These are phyloP conservation scores for Platichthys flesus DNA, from an alignment of 2,113 vertebrate species.

Conservation along the genomic window DNA sequence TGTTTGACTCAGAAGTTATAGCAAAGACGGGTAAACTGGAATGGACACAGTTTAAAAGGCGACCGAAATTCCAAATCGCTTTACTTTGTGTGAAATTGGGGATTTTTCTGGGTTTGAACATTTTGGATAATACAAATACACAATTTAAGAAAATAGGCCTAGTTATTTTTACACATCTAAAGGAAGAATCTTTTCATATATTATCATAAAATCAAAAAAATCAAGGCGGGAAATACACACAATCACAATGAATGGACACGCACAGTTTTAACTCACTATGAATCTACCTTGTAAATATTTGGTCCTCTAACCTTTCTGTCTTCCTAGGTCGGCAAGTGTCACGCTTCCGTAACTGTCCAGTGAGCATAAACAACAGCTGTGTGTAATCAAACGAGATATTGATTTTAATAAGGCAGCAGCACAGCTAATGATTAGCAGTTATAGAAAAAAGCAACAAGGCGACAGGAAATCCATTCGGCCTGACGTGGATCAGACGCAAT, in stretches of 20 bases:
- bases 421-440: conserved; percentile 51
- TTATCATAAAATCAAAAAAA: too few species aligned
- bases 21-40: too few species aligned
- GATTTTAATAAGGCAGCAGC: conserved; percentile 51
- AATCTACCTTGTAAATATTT: neutral
- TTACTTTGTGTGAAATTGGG: too few species aligned
- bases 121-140: too few species aligned
- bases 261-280: neutral
- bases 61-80: too few species aligned
- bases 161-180: too few species aligned
- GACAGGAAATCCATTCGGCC: conserved; percentile 59
- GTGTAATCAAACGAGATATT: conserved; percentile 39
- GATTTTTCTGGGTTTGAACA: too few species aligned
- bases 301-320: neutral
- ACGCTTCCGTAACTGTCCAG: neutral
- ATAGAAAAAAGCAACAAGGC: conserved; percentile 29
- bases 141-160: too few species aligned
- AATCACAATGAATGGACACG: neutral
- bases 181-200: too few species aligned
- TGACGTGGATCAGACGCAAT: neutral
- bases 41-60: too few species aligned
- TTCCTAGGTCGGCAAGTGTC: neutral
- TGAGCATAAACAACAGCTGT: conserved; percentile 24
- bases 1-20: too few species aligned
- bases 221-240: conserved; percentile 12